A percentile compares a stretch with the other conserved stretches of the same genome.
Conservation (phyloP, 2,888 invertebrate genomes). For the Amphipyra berbera region DNA sequence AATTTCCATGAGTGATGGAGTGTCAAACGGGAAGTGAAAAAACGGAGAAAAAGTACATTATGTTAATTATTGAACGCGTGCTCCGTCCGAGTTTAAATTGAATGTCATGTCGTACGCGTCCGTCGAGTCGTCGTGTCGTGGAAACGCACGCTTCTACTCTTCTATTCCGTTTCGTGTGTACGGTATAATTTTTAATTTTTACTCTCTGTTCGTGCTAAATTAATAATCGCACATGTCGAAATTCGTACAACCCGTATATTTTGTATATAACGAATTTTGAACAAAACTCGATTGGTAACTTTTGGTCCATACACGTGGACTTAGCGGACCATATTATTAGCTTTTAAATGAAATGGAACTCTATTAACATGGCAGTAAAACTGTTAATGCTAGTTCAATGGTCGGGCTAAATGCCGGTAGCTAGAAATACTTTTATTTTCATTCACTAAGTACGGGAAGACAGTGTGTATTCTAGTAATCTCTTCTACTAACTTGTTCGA, state of each 20-base stretch:
- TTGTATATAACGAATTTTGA: slow-evolving; percentile 52
- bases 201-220: slow-evolving; percentile 59
- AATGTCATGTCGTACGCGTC: slow-evolving; percentile 85
- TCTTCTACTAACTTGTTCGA: slow-evolving; percentile 48
- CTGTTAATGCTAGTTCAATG: slow-evolving; percentile 29
- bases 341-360: slow-evolving; percentile 44
- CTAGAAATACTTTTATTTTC: slow-evolving; percentile 58
- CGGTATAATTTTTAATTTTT: slow-evolving; percentile 69
- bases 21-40: slow-evolving; percentile 89
- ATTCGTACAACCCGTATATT: slow-evolving; percentile 51
- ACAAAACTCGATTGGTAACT: slow-evolving; percentile 57
- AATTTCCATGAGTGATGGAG: slow-evolving; percentile 90
- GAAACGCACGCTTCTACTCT: slow-evolving; percentile 72
- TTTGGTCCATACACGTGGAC: slow-evolving; percentile 42
- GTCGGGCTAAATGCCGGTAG: slow-evolving; percentile 44
- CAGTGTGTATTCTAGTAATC: slow-evolving; percentile 51
- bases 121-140: slow-evolving; percentile 64
- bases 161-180: slow-evolving; percentile 70
- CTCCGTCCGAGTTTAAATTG: slow-evolving; percentile 87
- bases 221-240: slow-evolving; percentile 61
- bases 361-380: slow-evolving; percentile 20
- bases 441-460: slow-evolving; percentile 53
- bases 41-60: slow-evolving; percentile 89
- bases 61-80: slow-evolving; percentile 89
- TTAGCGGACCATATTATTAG: slow-evolving; percentile 41